Base-by-base conservation (phyloP, 2,797 vertebrate genomes). In the Gymnocypris eckloni region DNA sequence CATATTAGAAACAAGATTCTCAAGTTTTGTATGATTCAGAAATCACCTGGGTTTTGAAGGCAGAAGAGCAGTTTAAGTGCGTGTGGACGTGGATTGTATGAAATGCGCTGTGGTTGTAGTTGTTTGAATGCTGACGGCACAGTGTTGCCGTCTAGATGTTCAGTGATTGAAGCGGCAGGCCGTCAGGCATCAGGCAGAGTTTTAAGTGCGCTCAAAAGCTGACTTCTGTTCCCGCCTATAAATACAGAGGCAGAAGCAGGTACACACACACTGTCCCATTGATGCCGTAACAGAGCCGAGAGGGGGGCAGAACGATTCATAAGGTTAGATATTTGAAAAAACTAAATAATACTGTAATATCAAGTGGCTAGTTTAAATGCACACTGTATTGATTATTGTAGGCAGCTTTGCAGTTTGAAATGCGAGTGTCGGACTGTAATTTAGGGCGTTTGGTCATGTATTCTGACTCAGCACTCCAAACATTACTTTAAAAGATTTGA, bases 131-230 rank as follows among this genome's bases (percentile, higher is more conserved):
- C 64, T 45, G 61, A 43, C 78, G 64, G 71, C 37, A 79, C 52
- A 37, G 67, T 37, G 56, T 37, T 76, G 41, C 45, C 54, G 10
- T 52, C 37, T n/a, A n/a, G 67, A 45, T 83, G 45, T 37, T 84
- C n/a, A 52, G 81, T 71, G 66, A 87, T 79, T 71, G 54, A 71
- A 52, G 64, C 48, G 48, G 56, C 50, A 56, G 66, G 16, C 81
- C 18, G 64, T 84, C 64, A 84, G 75, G 37, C 73, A 28, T 52
- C 61, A 79, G 73, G 64, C 81, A 59, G 28, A 2, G 6, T 59
- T 87, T 79, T 79, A 66, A 72, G 52, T 41, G 66, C 43, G 37
- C 81, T 87, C 56, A 83, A 78, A 78, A 79, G 56, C 86, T 80
- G 76, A 84, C 82, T 77, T 84, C 67, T 25, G 76, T 81, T 85